A percentile compares a stretch with the other conserved stretches of the same genome.
phyloP scores from a whole-genome alignment of 1,140 invertebrate genomes.

The Bombus picipes region DNA sequence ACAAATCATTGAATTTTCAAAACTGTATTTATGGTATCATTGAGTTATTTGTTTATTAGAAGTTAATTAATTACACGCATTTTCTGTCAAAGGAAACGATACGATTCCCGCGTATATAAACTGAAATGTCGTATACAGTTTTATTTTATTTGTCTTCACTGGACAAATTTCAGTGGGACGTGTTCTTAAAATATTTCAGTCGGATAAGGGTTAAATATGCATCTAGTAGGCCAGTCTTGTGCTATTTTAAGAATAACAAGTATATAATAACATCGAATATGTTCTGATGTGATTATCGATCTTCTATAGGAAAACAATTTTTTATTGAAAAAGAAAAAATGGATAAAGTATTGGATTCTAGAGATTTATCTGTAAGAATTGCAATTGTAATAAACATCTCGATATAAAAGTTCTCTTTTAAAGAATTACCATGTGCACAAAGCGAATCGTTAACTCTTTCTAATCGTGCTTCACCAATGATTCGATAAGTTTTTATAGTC shows the following conservation, averaged over 20 bases:
- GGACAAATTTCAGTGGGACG: conserved; percentile 2
- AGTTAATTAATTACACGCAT: neutral
- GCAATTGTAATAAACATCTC: neutral
- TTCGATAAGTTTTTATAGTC: conserved; percentile 1
- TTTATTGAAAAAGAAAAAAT: neutral
- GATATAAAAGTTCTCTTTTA: neutral
- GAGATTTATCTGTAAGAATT: neutral
- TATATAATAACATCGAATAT: neutral
- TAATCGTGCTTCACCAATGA: conserved; percentile 2
- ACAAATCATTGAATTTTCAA: neutral
- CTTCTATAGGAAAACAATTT: neutral
- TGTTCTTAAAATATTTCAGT: conserved; percentile 36
- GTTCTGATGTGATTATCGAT: neutral
- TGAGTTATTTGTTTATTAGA: neutral
- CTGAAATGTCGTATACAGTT: neutral
- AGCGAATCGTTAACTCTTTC: conserved; percentile 6
- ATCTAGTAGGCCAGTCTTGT: conserved; percentile 2
- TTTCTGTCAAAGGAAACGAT: neutral
- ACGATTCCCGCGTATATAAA: neutral
- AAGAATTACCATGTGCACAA: conserved; percentile 1
- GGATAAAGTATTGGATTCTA: neutral
- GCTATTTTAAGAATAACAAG: conserved; percentile 19
- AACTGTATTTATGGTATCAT: no score
- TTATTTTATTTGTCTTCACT: neutral
- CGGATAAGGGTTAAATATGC: conserved; percentile 25